Evolutionary conservation across 2,888 invertebrate genomes (phyloP).

Genomic region (Apodemia mormo): DNA sequence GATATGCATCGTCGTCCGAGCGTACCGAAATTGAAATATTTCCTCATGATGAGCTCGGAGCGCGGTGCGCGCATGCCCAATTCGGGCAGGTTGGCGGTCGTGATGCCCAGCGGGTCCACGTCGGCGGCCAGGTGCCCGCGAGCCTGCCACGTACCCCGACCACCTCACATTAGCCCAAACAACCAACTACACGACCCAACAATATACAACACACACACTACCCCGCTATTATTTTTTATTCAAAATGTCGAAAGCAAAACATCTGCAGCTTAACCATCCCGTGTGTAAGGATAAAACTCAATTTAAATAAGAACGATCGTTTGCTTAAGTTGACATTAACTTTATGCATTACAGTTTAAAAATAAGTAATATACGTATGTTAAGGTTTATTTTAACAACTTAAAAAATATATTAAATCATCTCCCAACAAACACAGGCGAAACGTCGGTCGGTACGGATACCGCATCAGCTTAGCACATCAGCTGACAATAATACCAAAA

Average conservation of each 20-base stretch:
- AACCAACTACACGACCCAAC: conserved; percentile 29
- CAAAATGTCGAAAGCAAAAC: not conserved
- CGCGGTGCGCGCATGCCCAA: conserved; percentile 75
- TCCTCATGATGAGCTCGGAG: conserved; percentile 82
- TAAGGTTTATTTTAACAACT: too few species aligned
- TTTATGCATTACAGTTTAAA: not conserved
- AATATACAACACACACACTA: conserved; percentile 41
- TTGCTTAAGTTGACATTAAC: not conserved
- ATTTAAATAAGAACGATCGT: not conserved
- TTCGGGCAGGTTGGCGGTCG: conserved; percentile 84
- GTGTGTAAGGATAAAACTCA: not conserved
- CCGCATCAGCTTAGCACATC: too few species aligned
- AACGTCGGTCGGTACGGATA: too few species aligned
- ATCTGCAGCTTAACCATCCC: not conserved
- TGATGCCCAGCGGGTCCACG: conserved; percentile 96
- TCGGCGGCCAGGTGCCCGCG: conserved; percentile 96
- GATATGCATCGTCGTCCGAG: conserved; percentile 48
- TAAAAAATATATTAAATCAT: too few species aligned
- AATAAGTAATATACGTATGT: too few species aligned
- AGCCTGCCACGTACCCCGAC: conserved; percentile 84
- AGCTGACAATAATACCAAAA: too few species aligned
- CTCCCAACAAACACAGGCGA: too few species aligned
- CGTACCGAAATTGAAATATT: conserved; percentile 82
- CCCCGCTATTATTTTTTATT: not conserved
- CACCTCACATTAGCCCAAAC: conserved; percentile 57